Evolutionary conservation across 2,797 vertebrate genomes (phyloP), one percentile per base, ranked within the genome.

Genomic region (Lateolabrax maculatus): DNA sequence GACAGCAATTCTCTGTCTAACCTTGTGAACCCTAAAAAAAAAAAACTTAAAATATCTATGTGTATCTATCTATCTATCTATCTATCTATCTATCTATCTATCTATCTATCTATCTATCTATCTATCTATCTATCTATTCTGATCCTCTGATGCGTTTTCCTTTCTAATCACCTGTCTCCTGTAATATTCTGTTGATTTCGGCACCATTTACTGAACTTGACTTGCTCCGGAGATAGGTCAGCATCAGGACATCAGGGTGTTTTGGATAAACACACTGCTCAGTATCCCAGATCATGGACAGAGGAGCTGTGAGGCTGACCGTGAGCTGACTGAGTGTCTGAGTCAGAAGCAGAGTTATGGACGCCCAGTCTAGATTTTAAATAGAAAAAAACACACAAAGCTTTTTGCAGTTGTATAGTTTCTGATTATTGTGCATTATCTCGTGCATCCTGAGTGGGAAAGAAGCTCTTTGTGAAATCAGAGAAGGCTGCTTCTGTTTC

Each of bases 361-460:
- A 53, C 2, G 16, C 61, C 74, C 16, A 0, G 46, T 43, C 34
- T 37, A 21, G 34, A 49, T 71, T 74, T 84, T 43, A 70, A 58
- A 66, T 29, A 71, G 41, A 36, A 48, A 61, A 51, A 79, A 78
- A 71, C n/a, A 58, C 5, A 27, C 46, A 5, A 43, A 60, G 19
- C 56, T 66, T 13, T 27, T 6, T 72, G 53, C 68, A 36, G 57
- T 61, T 27, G 37, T 56, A 13, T 48, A 66, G n/a, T 77, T 84
- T 81, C 23, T 79, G 78, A 80, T 87, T 78, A 79, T 48, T 79
- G 39, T 77, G 81, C 64, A 61, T 72, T 77, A 82, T 64, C 71
- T 53, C 1, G 0, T 57, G 34, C 31, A 41, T 60, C 72, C 71
- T 55, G 57, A 80, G 37, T 1, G 25, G 67, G 21, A 84, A 73